Evolutionary conservation across 2,888 invertebrate genomes (phyloP), one percentile per base, ranked within the genome.

Genomic region (Galeopsomyia nigrocyanea): DNA sequence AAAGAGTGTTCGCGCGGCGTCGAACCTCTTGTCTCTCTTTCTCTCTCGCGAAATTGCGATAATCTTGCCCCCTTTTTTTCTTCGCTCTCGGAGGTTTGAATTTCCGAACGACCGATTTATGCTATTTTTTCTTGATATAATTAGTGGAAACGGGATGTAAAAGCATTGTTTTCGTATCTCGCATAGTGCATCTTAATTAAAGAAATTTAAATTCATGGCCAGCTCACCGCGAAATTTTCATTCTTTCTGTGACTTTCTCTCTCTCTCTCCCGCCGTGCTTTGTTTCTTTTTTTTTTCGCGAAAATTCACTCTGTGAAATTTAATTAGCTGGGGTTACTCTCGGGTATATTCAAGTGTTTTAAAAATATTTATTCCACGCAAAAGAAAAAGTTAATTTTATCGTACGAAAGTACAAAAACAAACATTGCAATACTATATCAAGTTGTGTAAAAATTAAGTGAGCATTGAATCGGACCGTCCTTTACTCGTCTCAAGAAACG

Each of bases 131-230:
- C 13, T 49, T 22, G 67, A 50, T 31, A 31, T 68, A 74, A 69
- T 69, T 71, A 60, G 77, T 68, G 69, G 69, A 50, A 56, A 53
- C 21, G 62, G 68, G 71, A 64, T 73, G 53, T 66, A 70, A 72
- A 22, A 58, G 56, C 39, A 46, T 58, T 46, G 50, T 31, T 17
- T 14, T 17, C 49, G 10, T 49, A 66, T 62, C 70, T 80, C 82
- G 78, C 10, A 10, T 7, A 81, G 80, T 80, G 80, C 83, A 82
- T 82, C 81, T 83, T 84, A 84, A 85, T 84, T 85, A 85, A 83
- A 83, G 82, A 84, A 84, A 85, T 84, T 85, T 84, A 84, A 84
- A 84, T 84, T 85, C 85, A 85, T 85, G 83, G 84, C 83, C 80
- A 80, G 61, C 63, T 7, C 39, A 7, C 47, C 57, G 39, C 56